A percentile compares a stretch with the other conserved stretches of the same genome.
phyloP scores from a whole-genome alignment of 2,797 vertebrate species.

The Myotis planiceps region DNA sequence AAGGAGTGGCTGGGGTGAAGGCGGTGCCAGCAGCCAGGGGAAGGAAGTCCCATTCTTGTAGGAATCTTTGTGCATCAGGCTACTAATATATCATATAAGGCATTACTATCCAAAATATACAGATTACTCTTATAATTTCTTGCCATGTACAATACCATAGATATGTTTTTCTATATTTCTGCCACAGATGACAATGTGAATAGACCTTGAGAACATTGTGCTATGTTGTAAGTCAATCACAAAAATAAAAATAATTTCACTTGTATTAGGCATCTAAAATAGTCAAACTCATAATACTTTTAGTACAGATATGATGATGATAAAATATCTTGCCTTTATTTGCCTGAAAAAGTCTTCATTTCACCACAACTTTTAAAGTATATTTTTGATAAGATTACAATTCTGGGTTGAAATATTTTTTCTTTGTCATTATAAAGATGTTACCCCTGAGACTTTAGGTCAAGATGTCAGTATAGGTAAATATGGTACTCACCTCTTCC shows the following conservation, averaged over 20 bases:
- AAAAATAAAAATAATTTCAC: neutral
- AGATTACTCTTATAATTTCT: neutral
- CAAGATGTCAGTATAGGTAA: neutral
- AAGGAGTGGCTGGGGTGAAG: no score
- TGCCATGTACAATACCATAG: neutral
- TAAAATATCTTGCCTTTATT: neutral
- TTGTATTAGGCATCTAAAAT: neutral
- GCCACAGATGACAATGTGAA: neutral
- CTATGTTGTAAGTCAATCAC: neutral
- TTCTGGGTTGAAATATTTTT: neutral
- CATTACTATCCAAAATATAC: neutral
- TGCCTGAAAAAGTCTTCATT: neutral
- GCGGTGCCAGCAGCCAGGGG: no score
- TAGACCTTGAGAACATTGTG: neutral
- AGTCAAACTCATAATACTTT: neutral
- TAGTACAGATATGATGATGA: neutral
- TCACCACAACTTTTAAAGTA: neutral
- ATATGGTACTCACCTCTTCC: neutral
- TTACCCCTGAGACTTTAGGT: neutral
- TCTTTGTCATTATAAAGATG: neutral
- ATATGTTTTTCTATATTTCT: neutral
- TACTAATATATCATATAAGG: neutral
- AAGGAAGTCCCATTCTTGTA: no score
- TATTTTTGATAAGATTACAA: conserved; percentile 1
- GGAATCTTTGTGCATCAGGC: no score